A percentile compares a stretch with the other conserved stretches of the same genome.
Evolutionary conservation across 2,888 invertebrate genomes (phyloP).

Genomic region (Orchesella flavescens): DNA sequence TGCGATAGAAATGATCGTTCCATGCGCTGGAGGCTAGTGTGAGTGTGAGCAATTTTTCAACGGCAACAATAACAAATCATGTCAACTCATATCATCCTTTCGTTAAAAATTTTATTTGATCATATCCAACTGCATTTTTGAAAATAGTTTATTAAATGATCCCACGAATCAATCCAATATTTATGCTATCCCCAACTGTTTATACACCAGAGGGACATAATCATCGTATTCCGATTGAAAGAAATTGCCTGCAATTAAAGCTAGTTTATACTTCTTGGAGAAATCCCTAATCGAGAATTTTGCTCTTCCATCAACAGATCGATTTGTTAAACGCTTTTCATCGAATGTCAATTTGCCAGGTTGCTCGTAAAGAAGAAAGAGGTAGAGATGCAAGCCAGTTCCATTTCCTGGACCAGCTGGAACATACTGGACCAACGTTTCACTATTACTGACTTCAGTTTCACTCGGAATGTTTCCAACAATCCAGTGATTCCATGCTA

Average conservation of each 20-base stretch:
- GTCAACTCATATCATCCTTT: no score
- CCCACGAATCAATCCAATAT: no score
- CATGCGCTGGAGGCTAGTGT: constrained; percentile 31
- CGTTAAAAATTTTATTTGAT: no score
- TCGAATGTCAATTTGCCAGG: constrained; percentile 73
- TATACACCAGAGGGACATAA: constrained; percentile 89
- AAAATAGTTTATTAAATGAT: no score
- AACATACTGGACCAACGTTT: constrained; percentile 73
- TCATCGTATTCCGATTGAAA: constrained; percentile 91
- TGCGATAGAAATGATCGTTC: constrained; percentile 44
- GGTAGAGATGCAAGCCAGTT: constrained; percentile 76
- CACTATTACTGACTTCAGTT: no score
- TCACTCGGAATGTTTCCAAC: constrained; percentile 77
- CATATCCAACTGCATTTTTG: no score
- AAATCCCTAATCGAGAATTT: constrained; percentile 83
- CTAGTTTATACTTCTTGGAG: constrained; percentile 85
- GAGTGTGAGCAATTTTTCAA: no score
- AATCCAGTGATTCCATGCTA: constrained; percentile 78
- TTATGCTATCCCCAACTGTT: no score
- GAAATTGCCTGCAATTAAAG: constrained; percentile 89
- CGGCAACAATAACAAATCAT: no score
- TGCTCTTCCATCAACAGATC: constrained; percentile 75
- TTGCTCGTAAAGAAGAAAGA: constrained; percentile 76
- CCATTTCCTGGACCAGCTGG: constrained; percentile 76
- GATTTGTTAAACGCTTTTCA: constrained; percentile 74